phyloP scores from a whole-genome alignment of 2,888 invertebrate genomes.

The Peribatodes rhomboidaria region DNA sequence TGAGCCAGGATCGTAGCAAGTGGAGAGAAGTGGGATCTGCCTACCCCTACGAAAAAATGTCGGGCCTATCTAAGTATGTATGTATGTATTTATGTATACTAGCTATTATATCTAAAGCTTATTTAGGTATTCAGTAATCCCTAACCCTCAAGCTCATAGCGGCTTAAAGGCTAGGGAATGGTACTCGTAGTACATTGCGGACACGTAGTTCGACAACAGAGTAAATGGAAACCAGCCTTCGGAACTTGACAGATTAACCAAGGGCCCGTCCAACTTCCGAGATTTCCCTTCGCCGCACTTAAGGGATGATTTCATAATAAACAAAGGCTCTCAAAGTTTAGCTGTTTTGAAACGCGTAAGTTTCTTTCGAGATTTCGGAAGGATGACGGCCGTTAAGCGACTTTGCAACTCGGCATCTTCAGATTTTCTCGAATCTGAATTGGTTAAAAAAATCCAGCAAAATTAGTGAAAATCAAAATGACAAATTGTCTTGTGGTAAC shows the following conservation, averaged over 20 bases:
- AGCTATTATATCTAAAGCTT: no score
- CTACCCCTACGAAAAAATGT: no score
- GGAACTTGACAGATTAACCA: constrained; percentile 59
- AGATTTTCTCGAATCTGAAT: constrained; percentile 9
- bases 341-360: constrained; percentile 38
- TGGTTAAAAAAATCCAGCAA: constrained; percentile 1
- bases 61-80: no score
- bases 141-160: no score
- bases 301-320: constrained; percentile 59
- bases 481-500: no score
- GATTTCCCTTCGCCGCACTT: constrained; percentile 52
- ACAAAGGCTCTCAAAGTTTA: constrained; percentile 51
- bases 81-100: no score
- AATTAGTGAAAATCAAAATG: no score
- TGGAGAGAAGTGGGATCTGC: no score
- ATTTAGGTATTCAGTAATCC: no score
- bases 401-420: constrained; percentile 15
- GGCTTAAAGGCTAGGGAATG: not conserved
- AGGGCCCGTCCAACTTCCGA: constrained; percentile 48
- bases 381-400: constrained; percentile 25
- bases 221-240: constrained; percentile 44
- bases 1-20: no score
- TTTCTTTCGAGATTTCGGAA: constrained; percentile 43
- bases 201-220: constrained; percentile 27
- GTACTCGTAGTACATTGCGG: not conserved